Evolutionary conservation across 2,797 vertebrate species (phyloP).

Genomic region (Sebastes variabilis): DNA sequence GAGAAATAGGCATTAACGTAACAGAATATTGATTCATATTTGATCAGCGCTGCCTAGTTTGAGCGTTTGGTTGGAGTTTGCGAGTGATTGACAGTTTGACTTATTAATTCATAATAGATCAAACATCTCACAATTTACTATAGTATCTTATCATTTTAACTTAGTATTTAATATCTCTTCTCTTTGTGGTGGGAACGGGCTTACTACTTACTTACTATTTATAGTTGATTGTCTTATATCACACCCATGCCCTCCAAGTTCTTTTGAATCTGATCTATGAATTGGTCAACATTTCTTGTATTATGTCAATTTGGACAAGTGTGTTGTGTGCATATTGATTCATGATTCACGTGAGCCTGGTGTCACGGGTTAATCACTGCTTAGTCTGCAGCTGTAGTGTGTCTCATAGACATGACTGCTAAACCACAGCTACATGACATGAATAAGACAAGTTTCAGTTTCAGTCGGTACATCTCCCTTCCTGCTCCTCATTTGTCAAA

Average conservation of each 20-base stretch:
- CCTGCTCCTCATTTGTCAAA: background rate
- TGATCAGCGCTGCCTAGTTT: too few species aligned
- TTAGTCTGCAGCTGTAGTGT: background rate
- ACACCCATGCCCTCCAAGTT: background rate
- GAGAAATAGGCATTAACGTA: too few species aligned
- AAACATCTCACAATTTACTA: too few species aligned
- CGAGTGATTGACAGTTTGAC: too few species aligned
- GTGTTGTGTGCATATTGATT: background rate
- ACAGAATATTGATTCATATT: too few species aligned
- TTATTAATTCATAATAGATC: too few species aligned
- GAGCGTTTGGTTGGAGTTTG: accelerated
- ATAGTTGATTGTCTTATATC: background rate
- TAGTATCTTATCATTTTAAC: background rate
- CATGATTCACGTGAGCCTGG: background rate
- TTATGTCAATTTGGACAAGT: background rate
- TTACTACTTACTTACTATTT: background rate
- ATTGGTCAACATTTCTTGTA: background rate
- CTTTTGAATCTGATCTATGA: background rate
- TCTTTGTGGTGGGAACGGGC: background rate
- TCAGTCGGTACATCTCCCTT: background rate
- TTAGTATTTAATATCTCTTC: background rate
- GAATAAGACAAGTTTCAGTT: background rate
- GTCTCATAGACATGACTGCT: background rate
- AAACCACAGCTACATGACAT: background rate
- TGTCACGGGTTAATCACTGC: background rate